Conservation (phyloP, 2,113 vertebrate genomes). For the Chaenogobius annularis region DNA sequence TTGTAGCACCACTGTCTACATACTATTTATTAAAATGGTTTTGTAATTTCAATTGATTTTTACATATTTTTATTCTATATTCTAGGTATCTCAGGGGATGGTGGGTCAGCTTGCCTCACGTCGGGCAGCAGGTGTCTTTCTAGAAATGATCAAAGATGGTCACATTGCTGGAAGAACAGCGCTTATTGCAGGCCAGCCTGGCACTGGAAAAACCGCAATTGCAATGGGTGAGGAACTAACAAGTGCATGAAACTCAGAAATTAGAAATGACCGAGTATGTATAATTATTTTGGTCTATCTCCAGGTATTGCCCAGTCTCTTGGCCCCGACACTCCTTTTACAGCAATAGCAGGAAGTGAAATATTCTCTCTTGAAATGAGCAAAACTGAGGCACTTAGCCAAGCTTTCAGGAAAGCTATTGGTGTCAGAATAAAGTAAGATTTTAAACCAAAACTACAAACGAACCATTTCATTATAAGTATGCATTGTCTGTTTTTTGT, state of each 20-base stretch:
- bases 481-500: conserved; percentile 5
- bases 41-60: background rate
- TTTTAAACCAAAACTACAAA: background rate
- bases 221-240: conserved; percentile 83
- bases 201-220: conserved; percentile 92
- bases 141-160: conserved; percentile 94
- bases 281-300: background rate
- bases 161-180: conserved; percentile 91
- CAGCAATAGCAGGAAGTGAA: conserved; percentile 89
- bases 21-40: background rate
- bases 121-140: conserved; percentile 86
- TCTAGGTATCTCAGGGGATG: conserved; percentile 92
- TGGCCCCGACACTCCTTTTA: conserved; percentile 88
- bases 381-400: conserved; percentile 90
- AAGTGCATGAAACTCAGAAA: background rate
- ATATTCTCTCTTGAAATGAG: conserved; percentile 96
- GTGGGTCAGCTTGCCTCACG: conserved; percentile 90
- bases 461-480: background rate
- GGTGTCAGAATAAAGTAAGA: conserved; percentile 90
- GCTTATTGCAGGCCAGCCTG: conserved; percentile 89
- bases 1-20: no score
- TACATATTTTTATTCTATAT: conserved; percentile 3
- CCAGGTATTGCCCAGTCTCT: conserved; percentile 90
- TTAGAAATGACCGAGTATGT: background rate
- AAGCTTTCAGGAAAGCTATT: conserved; percentile 90